phyloP scores from a whole-genome alignment of 2,797 vertebrate genomes.

The Salmo trutta region DNA sequence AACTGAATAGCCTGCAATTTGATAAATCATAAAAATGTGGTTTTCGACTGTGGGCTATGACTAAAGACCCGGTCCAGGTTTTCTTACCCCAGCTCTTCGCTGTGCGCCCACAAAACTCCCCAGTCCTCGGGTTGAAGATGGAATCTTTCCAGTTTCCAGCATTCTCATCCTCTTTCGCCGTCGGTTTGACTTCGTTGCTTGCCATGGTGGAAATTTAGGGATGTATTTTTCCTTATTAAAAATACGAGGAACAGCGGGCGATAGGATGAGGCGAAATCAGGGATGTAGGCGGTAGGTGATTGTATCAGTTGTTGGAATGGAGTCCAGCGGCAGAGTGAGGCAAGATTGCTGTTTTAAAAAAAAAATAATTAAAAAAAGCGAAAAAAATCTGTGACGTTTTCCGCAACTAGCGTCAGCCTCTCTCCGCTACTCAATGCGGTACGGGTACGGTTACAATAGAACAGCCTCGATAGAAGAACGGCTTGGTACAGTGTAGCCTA shows the following conservation, averaged over 20 bases:
- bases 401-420: constrained; percentile 52
- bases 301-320: constrained; percentile 59
- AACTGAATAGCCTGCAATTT: background rate
- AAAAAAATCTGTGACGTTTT: constrained; percentile 55
- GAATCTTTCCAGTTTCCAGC: constrained; percentile 87
- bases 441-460: constrained; percentile 32
- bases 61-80: background rate
- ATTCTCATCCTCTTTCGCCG: constrained; percentile 73
- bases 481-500: background rate
- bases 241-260: constrained; percentile 51
- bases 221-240: constrained; percentile 8
- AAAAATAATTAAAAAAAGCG: constrained; percentile 12
- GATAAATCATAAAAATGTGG: background rate
- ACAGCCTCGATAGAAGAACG: background rate
- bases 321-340: constrained; percentile 62
- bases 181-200: constrained; percentile 83
- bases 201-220: constrained; percentile 75
- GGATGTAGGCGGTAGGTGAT: constrained; percentile 56
- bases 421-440: constrained; percentile 42
- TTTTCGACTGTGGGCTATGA: background rate
- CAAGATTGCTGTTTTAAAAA: constrained; percentile 36
- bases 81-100: constrained; percentile 87
- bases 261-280: constrained; percentile 62
- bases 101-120: constrained; percentile 88
- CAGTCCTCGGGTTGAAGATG: constrained; percentile 88